Evolutionary conservation across 2,113 vertebrate genomes (phyloP).

Genomic region (Elephantulus edwardii): DNA sequence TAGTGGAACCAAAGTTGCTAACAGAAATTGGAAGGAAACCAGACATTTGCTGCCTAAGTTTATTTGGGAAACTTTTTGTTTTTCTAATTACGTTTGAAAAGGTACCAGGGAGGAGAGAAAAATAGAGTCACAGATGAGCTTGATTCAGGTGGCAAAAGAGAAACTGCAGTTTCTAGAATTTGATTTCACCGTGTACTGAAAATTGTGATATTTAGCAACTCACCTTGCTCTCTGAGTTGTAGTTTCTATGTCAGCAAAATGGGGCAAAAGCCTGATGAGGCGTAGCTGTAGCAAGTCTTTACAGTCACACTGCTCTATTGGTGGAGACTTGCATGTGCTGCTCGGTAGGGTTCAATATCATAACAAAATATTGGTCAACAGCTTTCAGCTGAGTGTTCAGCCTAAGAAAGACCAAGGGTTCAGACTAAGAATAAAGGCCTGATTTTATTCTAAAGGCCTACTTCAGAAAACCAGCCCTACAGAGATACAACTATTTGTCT

Average conservation of each 20-base stretch:
- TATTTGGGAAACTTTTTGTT: constrained; percentile 36
- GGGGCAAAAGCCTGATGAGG: background rate
- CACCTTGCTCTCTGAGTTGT: background rate
- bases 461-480: background rate
- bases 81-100: constrained; percentile 14
- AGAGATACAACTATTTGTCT: too few relatives aligned
- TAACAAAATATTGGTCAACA: background rate
- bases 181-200: background rate
- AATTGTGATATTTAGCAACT: background rate
- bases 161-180: background rate
- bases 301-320: too few relatives aligned
- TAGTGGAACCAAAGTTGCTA: constrained; percentile 45
- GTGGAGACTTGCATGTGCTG: background rate
- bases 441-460: too few relatives aligned
- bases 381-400: background rate
- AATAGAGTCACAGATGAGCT: background rate
- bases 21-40: constrained; percentile 47
- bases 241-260: background rate
- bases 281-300: too few relatives aligned
- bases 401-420: too few relatives aligned
- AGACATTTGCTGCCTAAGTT: constrained; percentile 17
- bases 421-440: background rate
- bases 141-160: background rate
- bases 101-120: background rate
- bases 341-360: too few relatives aligned